Base-by-base conservation (phyloP, 92 coral and sea anemone species). In the Zoanthus solanderi region DNA sequence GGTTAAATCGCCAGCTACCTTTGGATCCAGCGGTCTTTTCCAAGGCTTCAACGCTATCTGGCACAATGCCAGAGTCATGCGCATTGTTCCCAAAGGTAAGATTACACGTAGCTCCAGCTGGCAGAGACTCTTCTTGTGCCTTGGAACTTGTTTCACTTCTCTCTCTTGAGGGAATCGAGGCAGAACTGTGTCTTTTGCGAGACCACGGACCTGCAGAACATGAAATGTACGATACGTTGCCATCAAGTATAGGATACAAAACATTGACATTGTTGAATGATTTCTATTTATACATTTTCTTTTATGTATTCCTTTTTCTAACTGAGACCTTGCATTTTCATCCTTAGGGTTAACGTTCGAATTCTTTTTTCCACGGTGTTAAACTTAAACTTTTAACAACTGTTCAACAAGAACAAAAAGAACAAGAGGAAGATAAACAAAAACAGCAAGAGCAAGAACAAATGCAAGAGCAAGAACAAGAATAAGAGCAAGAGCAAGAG, bases 21-120 rank as follows among this genome's bases (percentile, higher is more conserved):
- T 88, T 88, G 29, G 73, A 18, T 42, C 72, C 87, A 42, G 83
- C 88, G 53, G 76, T 28, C 73, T 50, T 79, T 48, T 86, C 92
- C 12, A 30, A 0, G 42, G 7, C 15, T 2, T 89, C 92, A 13
- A 58, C 63, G 78, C 89, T 32, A 34, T 91, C 94, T 8, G 94
- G 89, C 5, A 69, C 94, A 65, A 91, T 91, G 14, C 94, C 94
- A 15, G 94, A 91, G 72, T 91, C 94, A 54, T 79, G 65, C 12
- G 42, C 65, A 45, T 89, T 69, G 86, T 67, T 84, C 6, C 79
- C 86, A 16, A 78, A 78, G 6, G 75, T 84, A 53, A 72, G 29
- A 34, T 44, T 53, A 6, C 88, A 54, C 17, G 42, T 60, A 9
- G 47, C 88, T 84, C 72, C 88, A n/a, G 74, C 18, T 6, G 16